These are phyloP conservation scores for Drosophila yakuba DNA, from an alignment of 1,140 invertebrate genomes.

Conservation along the genomic window DNA sequence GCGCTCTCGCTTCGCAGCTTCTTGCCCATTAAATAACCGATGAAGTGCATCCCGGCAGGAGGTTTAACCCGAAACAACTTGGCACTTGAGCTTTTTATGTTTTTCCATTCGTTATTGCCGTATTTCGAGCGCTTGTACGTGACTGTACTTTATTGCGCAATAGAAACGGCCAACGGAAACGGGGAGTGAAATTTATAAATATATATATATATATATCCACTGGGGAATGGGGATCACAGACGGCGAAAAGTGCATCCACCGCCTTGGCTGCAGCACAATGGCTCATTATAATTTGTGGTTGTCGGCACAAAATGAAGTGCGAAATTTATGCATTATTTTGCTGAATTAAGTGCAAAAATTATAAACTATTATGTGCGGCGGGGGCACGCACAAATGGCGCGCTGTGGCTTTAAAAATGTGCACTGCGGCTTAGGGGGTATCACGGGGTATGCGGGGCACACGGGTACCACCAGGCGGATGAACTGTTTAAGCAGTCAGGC, in stretches of 20 bases:
- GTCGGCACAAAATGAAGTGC: constrained; percentile 73
- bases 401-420: constrained; percentile 22
- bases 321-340: constrained; percentile 73
- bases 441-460: no score
- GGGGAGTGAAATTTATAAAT: constrained; percentile 10
- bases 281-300: constrained; percentile 81
- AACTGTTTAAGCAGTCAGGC: constrained; percentile 55
- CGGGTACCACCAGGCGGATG: constrained; percentile 20
- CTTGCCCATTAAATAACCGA: constrained; percentile 25
- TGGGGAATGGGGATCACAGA: not conserved
- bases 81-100: constrained; percentile 43
- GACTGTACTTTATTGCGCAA: constrained; percentile 63
- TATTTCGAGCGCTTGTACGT: constrained; percentile 61
- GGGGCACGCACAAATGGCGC: constrained; percentile 33
- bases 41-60: constrained; percentile 37
- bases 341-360: constrained; percentile 75
- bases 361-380: constrained; percentile 65
- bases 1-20: not conserved
- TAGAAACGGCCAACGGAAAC: constrained; percentile 28
- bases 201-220: not conserved
- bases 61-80: constrained; percentile 16
- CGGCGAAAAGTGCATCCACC: constrained; percentile 23
- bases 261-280: constrained; percentile 66
- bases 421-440: not conserved
- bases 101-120: constrained; percentile 57